Evolutionary conservation across 2,797 vertebrate species (phyloP).

Genomic region (Xerus rutilus): DNA sequence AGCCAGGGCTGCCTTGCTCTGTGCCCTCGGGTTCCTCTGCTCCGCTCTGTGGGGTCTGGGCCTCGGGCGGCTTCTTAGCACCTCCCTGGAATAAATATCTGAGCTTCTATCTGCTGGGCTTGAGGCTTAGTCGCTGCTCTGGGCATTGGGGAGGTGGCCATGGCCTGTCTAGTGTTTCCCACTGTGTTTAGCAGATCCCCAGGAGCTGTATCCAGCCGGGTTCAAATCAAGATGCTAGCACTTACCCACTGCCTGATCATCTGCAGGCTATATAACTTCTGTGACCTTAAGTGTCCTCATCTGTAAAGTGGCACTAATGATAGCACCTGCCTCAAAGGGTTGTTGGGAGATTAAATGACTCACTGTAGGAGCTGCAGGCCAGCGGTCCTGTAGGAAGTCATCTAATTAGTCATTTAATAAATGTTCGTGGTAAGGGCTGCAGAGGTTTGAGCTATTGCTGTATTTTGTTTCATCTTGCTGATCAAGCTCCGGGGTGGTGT

Average conservation of each 20-base stretch:
- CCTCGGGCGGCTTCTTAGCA: neutral
- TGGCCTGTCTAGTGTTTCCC: too few relatives aligned
- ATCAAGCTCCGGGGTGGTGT: neutral
- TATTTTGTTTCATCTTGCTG: neutral
- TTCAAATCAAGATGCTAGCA: neutral
- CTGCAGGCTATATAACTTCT: accelerated
- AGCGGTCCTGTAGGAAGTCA: too few relatives aligned
- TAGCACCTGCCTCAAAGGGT: accelerated
- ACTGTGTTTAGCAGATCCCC: too few relatives aligned
- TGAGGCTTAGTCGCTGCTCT: accelerated
- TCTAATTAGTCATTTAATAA: too few relatives aligned
- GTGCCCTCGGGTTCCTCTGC: neutral
- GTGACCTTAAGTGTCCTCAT: neutral
- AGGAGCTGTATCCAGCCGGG: neutral
- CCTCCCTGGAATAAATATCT: constrained; percentile 71
- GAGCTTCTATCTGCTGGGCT: neutral
- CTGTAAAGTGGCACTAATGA: neutral
- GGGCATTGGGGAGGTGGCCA: neutral
- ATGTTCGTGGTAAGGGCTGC: neutral
- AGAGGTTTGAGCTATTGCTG: neutral
- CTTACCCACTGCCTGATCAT: neutral
- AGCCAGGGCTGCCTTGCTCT: neutral
- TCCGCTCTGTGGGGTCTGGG: neutral
- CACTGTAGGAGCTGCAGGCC: neutral
- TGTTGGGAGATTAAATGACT: too few relatives aligned